Percentiles rank a stretch among this genome's conserved stretches.
Conservation (phyloP, 2,113 vertebrate species). For the Ivindomyrus marchei region DNA sequence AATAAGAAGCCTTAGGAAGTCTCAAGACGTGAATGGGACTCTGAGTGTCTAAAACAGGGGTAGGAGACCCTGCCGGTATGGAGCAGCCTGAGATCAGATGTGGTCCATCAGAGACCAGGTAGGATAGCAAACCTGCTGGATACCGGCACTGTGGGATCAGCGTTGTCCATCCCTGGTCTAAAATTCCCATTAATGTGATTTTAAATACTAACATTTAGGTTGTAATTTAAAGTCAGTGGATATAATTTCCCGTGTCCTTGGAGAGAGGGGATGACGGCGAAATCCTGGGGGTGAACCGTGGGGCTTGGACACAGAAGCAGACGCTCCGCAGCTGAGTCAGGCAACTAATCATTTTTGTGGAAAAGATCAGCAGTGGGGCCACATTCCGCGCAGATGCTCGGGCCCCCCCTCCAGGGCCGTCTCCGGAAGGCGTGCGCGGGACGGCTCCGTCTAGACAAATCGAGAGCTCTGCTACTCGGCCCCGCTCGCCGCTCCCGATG, state of each 20-base stretch:
- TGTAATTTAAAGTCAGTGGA: slow-evolving; percentile 15
- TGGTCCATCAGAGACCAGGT: not conserved
- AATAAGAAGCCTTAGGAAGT: not conserved
- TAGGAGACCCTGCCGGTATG: not conserved
- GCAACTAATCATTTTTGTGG: not conserved
- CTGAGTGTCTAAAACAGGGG: not conserved
- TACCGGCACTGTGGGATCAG: not conserved
- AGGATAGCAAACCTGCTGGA: not conserved
- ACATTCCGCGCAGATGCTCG: not conserved
- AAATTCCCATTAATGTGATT: not conserved
- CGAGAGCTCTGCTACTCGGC: not conserved
- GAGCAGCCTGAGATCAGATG: not conserved
- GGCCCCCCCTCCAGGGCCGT: not conserved
- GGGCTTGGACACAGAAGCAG: slow-evolving; percentile 17
- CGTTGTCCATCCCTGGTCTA: not conserved
- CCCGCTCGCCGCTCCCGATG: not conserved
- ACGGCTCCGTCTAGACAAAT: not conserved
- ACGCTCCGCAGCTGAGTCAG: slow-evolving; percentile 19
- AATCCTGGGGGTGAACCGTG: slow-evolving; percentile 27
- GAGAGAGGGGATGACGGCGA: slow-evolving; percentile 14
- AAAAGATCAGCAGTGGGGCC: not conserved
- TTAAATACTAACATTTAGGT: not conserved
- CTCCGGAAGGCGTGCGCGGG: not conserved
- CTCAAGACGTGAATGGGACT: not conserved
- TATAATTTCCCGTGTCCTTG: slow-evolving; percentile 28